Evolutionary conservation across 2,113 vertebrate genomes (phyloP), one percentile per base, ranked within the genome.

Genomic region (Scophthalmus maximus): DNA sequence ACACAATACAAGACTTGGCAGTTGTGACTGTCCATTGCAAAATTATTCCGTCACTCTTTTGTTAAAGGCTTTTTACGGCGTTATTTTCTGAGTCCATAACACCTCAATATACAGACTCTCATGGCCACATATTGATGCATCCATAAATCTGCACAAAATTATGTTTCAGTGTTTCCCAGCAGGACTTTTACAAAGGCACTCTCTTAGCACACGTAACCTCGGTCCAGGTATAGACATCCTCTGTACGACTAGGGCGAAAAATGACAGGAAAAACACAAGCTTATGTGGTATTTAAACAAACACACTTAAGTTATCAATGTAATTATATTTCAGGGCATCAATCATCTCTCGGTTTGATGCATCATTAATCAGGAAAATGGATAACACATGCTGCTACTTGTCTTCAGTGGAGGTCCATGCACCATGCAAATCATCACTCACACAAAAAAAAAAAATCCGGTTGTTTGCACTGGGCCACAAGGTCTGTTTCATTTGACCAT

Each of bases 341-440:
- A 87, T 92, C 78, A 88, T 79, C 22, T 87, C 74, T 86, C 72
- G 85, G 90, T 90, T 76, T 83, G 74, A 91, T 90, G 83, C 78
- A 86, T 87, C 85, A 91, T 90, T 91, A 89, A 92, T 92, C 86
- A 88, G 76, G 59, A 42, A 90, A 92, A 92, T 90, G 44, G 59
- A 67, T 91, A 80, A 86, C 90, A 92, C 60, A 83, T 92, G 84
- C 82, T 63, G 61, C 84, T 84, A 67, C 87, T 87, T 82, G 69
- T 87, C 68, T 84, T 70, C 23, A 83, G 42, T 53, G 73, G 72
- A 77, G 74, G 71, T 88, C 71, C 81, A 89, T 68, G 10, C 55
- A 79, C 68, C 57, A 42, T 8, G 38, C 52, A 78, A 79, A 64
- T 76, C 69, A 87, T 83, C 84, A 88, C 68, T 82, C 74, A 82